A percentile compares a stretch with the other conserved stretches of the same genome.
Conservation (phyloP, 2,797 vertebrate species). For the Cossypha heuglini region DNA sequence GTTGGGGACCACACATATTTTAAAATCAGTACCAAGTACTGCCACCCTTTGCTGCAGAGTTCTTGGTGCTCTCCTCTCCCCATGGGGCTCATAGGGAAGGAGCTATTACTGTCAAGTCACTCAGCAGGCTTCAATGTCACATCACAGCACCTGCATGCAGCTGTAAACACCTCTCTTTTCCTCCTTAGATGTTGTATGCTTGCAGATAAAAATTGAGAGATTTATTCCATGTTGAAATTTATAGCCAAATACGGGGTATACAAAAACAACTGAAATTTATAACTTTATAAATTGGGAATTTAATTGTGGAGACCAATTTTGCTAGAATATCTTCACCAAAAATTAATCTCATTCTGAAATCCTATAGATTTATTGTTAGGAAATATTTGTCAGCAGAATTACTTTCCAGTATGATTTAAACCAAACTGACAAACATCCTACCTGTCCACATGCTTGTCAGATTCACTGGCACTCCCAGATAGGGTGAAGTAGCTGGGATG, state of each 20-base stretch:
- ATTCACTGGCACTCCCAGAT: not conserved
- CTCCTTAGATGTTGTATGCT: not conserved
- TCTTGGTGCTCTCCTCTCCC: not conserved
- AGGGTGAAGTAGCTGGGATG: not conserved
- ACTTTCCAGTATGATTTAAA: not conserved
- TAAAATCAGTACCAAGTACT: not conserved
- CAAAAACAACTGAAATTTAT: not conserved
- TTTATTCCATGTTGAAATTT: not conserved
- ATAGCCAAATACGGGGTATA: not conserved
- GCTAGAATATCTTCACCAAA: no score
- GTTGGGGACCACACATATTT: not conserved
- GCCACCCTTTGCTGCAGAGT: not conserved
- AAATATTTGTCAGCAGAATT: not conserved
- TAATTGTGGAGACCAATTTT: no score
- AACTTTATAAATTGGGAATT: not conserved
- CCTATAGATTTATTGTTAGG: not conserved
- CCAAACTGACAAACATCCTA: not conserved
- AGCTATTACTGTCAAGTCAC: not conserved
- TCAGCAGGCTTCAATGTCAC: not conserved
- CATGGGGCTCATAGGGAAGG: not conserved
- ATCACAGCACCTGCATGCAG: not conserved
- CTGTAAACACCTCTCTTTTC: fast-evolving
- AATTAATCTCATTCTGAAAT: not conserved
- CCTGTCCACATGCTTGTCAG: not conserved
- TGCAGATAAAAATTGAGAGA: not conserved